Percentiles rank a stretch among this genome's conserved stretches.
Conservation (phyloP, 2,888 invertebrate species). For the Endotricha flammealis region DNA sequence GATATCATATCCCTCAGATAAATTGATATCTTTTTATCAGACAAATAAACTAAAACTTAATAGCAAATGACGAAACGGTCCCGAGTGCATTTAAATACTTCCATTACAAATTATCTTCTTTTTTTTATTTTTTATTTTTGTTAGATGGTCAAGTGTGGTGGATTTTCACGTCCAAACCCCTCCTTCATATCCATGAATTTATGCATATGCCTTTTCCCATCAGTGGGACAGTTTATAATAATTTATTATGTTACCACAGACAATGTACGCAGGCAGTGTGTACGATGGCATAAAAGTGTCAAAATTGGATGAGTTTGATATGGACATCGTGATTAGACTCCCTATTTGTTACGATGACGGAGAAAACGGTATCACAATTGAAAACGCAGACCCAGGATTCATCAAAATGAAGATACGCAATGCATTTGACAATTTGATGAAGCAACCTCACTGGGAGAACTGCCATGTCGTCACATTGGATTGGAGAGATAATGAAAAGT, state of each 20-base stretch:
- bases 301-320: constrained; percentile 79
- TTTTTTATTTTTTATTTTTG: too few species aligned
- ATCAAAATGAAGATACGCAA: constrained; percentile 55
- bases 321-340: constrained; percentile 76
- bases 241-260: constrained; percentile 29
- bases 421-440: constrained; percentile 53
- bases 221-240: too few species aligned
- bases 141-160: too few species aligned
- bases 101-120: too few species aligned
- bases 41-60: too few species aligned
- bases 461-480: constrained; percentile 54
- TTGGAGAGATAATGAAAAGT: constrained; percentile 65
- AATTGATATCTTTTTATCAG: too few species aligned
- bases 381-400: constrained; percentile 64
- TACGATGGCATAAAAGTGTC: constrained; percentile 80
- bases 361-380: constrained; percentile 50
- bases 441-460: constrained; percentile 52
- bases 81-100: too few species aligned
- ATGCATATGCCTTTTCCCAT: neutral
- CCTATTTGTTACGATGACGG: constrained; percentile 61
- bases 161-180: too few species aligned
- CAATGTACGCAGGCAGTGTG: constrained; percentile 77
- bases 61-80: too few species aligned
- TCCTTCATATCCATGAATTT: too few species aligned
- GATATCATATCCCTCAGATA: too few species aligned